Evolutionary conservation across 2,797 vertebrate genomes (phyloP), one percentile per base, ranked within the genome.

Genomic region (Phylloscopus collybita): DNA sequence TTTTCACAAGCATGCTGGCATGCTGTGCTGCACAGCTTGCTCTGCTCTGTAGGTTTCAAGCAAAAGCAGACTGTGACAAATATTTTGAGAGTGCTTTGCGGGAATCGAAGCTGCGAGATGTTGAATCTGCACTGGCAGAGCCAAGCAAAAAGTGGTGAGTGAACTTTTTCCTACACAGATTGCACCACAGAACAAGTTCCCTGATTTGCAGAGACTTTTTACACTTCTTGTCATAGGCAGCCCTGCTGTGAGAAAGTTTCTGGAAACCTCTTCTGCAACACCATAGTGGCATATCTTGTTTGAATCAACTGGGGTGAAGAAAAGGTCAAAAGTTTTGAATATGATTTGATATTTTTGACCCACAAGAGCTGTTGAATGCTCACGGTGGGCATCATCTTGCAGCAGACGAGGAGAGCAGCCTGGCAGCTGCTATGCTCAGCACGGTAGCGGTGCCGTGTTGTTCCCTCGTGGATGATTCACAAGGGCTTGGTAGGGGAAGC

Each of bases 31-130:
- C 92, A 92, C 96, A 97, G 95, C 95, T 96, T 95, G 93, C 81
- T 94, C 86, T 76, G 34, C 88, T 95, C 86, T 1, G 5, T 60
- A 76, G 86, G 65, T 85, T 89, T 87, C 15, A 25, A 93, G 94
- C 86, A 73, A 89, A 92, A 89, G 74, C 78, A 90, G 92, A 13
- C 94, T 95, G 83, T 87, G 88, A 96, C 95, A 96, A 95, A 95
- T 93, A 94, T 95, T 96, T 96, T 85, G 83, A 95, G 95, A 94
- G 86, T 45, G 62, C 78, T 93, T 94, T 2, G 2, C 65, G 13
- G 86, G 84, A 93, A 94, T 85, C 3, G 10, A 96, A 94, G 95
- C 93, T 95, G 95, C 20, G 26, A 96, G 94, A 94, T 96, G 90
- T 93, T 92, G 93, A 91, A 93, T 87, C 90, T 85, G 92, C 86